Base-by-base conservation (phyloP, 2,797 vertebrate genomes). In the Schizopygopsis malacanthus region DNA sequence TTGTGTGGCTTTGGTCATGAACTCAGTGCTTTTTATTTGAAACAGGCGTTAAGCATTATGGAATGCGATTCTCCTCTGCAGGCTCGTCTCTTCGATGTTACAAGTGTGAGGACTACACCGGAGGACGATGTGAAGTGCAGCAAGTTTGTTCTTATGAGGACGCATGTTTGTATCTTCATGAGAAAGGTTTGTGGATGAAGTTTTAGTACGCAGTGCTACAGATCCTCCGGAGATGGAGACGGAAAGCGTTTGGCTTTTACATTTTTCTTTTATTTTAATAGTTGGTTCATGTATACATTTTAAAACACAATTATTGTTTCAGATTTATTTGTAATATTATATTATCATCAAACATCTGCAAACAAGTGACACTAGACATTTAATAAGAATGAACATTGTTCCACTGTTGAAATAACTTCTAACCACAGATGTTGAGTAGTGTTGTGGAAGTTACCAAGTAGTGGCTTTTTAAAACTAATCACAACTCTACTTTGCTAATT, bases 81-180 rank as follows among this genome's bases (percentile, higher is more conserved):
- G 93, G 91, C 45, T 89, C 87, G 16, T 93, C 85, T 20, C 93
- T 96, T 15, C 89, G 89, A 15, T 96, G 95, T 65, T 96, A 94
- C n/a, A 95, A 92, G 41, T 96, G 95, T 37, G 73, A 92, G 0
- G 94, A 95, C 50, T 95, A 91, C 78, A 69, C 93, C 80, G 93
- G 94, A 0, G 94, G 92, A 0, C 90, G 79, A 79, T 96, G 95
- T 63, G 20, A 92, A 39, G 90, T 90, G 18, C 91, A 94, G 25
- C 93, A 95, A 88, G 93, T 94, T 70, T 96, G 95, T 88, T 93
- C 94, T 0, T 93, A 85, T 6, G 94, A 96, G 50, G 95, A 96
- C 86, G 91, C 95, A 6, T 96, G 95, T 33, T 90, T 96, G 12
- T 94, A 93, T 50, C 92, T 96, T 84, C 93, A 91, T 7, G 95